Conservation (phyloP, 2,888 invertebrate species). For the Eledona agricola region DNA sequence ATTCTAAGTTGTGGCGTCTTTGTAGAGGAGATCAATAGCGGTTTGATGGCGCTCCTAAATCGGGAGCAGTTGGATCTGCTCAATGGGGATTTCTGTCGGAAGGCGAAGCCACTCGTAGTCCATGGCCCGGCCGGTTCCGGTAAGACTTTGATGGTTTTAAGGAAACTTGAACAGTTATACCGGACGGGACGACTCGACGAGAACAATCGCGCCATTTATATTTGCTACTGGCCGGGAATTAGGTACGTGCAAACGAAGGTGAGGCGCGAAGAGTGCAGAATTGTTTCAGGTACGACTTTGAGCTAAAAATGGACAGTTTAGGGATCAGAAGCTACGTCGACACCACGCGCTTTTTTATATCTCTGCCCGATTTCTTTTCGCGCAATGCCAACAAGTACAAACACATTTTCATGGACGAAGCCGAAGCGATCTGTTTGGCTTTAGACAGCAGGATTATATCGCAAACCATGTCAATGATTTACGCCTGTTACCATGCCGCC, state of each 20-base stretch:
- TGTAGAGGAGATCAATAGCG: slow-evolving; percentile 56
- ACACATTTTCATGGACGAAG: slow-evolving; percentile 60
- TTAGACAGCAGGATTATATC: slow-evolving; percentile 52
- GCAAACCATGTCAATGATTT: slow-evolving; percentile 50
- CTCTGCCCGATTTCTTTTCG: slow-evolving; percentile 50
- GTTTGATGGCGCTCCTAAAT: slow-evolving; percentile 56
- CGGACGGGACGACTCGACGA: slow-evolving; percentile 52
- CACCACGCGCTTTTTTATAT: slow-evolving; percentile 55
- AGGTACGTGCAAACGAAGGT: slow-evolving; percentile 42
- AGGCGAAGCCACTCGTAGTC: slow-evolving; percentile 52
- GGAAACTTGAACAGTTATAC: slow-evolving; percentile 55
- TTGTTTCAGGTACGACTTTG: slow-evolving; percentile 51
- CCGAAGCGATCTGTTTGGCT: slow-evolving; percentile 57
- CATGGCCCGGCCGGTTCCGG: slow-evolving; percentile 61
- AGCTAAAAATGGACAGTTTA: slow-evolving; percentile 49
- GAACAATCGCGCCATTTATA: slow-evolving; percentile 55
- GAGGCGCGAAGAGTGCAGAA: slow-evolving; percentile 1
- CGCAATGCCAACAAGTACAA: slow-evolving; percentile 53
- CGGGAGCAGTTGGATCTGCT: slow-evolving; percentile 56
- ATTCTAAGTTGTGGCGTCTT: slow-evolving; percentile 59
- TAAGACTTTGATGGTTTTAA: slow-evolving; percentile 57
- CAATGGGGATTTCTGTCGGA: slow-evolving; percentile 44
- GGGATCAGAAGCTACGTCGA: slow-evolving; percentile 53
- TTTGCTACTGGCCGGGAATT: slow-evolving; percentile 60
- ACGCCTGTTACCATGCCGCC: slow-evolving; percentile 51